Evolutionary conservation across 2,888 invertebrate genomes (phyloP).

Genomic region (Xanthorhoe spadicearia): DNA sequence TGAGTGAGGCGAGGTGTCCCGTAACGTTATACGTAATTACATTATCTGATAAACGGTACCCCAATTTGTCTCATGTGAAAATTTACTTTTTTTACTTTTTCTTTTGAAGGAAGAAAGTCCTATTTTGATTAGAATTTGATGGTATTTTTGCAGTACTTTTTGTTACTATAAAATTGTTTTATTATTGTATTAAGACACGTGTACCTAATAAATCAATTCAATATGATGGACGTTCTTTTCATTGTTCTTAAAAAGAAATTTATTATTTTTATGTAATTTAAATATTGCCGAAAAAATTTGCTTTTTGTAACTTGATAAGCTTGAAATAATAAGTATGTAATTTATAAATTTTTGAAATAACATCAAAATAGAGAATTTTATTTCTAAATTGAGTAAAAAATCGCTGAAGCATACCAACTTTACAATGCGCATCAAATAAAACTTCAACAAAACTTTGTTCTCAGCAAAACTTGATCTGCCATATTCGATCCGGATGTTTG

Average conservation of each 20-base stretch:
- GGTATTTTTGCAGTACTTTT: not conserved
- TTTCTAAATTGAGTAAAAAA: not conserved
- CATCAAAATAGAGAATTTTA: not conserved
- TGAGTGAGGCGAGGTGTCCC: slow-evolving; percentile 79
- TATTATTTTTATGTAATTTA: no score
- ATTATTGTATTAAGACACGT: no score
- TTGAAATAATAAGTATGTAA: no score
- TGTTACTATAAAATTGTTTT: not conserved
- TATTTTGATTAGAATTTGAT: not conserved
- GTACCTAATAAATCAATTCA: no score
- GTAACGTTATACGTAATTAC: slow-evolving; percentile 79
- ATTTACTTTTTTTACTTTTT: slow-evolving; percentile 32
- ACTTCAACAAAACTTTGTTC: slow-evolving; percentile 54
- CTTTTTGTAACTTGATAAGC: no score
- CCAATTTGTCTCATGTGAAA: slow-evolving; percentile 43
- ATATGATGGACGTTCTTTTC: no score
- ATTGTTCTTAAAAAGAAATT: no score
- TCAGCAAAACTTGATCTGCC: slow-evolving; percentile 52
- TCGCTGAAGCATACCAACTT: not conserved
- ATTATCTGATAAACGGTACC: slow-evolving; percentile 79
- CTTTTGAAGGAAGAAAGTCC: not conserved
- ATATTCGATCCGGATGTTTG: slow-evolving; percentile 71
- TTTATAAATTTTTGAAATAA: no score
- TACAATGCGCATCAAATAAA: slow-evolving; percentile 36
- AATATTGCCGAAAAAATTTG: no score